Conservation (phyloP, 2,113 vertebrate species). For the Rhagologus leucostigma region DNA sequence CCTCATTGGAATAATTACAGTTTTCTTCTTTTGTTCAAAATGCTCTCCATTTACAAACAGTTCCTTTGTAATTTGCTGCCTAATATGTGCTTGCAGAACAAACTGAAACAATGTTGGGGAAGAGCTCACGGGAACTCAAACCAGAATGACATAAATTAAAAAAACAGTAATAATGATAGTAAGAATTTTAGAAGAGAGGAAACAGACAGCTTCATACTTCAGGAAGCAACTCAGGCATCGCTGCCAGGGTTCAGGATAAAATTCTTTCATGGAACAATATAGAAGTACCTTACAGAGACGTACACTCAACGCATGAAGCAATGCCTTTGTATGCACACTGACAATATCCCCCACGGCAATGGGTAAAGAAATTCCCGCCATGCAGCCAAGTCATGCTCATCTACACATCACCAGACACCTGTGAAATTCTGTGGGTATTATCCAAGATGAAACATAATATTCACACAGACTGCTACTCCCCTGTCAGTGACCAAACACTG, state of each 20-base stretch:
- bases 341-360: neutral
- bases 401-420: neutral
- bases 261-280: neutral
- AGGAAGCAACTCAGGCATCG: neutral
- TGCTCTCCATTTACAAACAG: slow-evolving; percentile 1
- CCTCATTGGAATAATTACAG: slow-evolving; percentile 35
- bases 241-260: neutral
- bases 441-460: neutral
- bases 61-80: slow-evolving; percentile 39
- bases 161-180: neutral
- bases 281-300: neutral
- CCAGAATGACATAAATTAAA: neutral
- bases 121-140: neutral
- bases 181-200: neutral
- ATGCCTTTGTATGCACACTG: neutral
- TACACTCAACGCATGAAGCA: neutral
- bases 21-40: slow-evolving; percentile 44
- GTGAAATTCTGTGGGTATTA: neutral
- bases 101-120: neutral
- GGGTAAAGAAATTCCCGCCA: neutral
- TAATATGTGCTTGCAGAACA: neutral
- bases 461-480: neutral
- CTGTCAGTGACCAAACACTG: neutral
- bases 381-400: neutral
- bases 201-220: neutral